Base-by-base conservation (phyloP, 2,888 invertebrate genomes). In the Molorchus minor region DNA sequence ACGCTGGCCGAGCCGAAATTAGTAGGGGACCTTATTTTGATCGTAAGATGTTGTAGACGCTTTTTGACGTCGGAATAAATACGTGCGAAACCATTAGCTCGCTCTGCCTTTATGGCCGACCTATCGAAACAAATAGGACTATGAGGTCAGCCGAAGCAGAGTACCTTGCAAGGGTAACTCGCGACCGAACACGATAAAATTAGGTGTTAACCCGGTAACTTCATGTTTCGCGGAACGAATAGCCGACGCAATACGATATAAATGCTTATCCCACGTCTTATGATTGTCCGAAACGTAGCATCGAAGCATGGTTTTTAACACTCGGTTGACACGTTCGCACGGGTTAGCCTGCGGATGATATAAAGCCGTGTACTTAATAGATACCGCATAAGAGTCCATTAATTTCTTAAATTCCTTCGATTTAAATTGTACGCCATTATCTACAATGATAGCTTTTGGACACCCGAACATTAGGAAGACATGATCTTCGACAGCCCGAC, bases 321-420 rank as follows among this genome's bases (percentile, higher is more conserved):
- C 72, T 15, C 70, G 40, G 49, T 77, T 76, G 0, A 69, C 64
- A 3, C 76, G 25, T 59, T 77, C 76, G 0, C 68, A 69, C 0
- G 74, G 74, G 57, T 78, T 75, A 2, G 71, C 70, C 41, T 76
- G 75, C 0, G 73, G 71, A 17, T 72, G 62, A 49, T 77, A 77
- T 1, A 59, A 52, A 0, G 75, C 70, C 0, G 72, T 75, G 35
- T 44, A 62, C 29, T 35, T 36, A 15, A 55, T 56, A 0, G 15
- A 4, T 1, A 58, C 36, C 5, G 36, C 8, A 51, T 63, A 63
- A 3, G 16, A 40, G 2, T 58, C 12, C 25, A 29, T 20, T 3
- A 58, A 29, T 1, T 46, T 36, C 29, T 19, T 12, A 45, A 66
- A 62, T 12, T 46, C 49, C 8, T 54, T 53, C 10, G 30, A 44